These are phyloP conservation scores for Xanthia icteritia DNA, from an alignment of 2,888 invertebrate genomes.

Conservation along the genomic window DNA sequence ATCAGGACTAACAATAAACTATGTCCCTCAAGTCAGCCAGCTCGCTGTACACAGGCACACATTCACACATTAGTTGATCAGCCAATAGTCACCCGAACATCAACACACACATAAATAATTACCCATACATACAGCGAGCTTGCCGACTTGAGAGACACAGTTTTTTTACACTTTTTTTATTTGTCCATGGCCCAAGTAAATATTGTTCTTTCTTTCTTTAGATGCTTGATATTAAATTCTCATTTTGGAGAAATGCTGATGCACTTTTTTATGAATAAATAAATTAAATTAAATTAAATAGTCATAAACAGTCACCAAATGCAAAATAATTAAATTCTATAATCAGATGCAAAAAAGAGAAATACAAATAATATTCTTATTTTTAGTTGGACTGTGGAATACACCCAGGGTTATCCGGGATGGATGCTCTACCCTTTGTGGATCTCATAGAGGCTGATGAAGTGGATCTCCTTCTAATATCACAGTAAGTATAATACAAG, in stretches of 20 bases:
- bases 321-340: not conserved
- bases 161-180: too few relatives aligned
- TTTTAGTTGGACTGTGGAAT: conserved; percentile 98
- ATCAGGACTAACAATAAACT: too few relatives aligned
- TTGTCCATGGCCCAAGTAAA: not conserved
- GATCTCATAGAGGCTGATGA: conserved; percentile 99
- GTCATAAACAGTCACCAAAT: not conserved
- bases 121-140: too few relatives aligned
- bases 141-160: too few relatives aligned
- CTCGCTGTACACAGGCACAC: too few relatives aligned
- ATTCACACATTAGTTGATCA: too few relatives aligned
- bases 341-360: not conserved
- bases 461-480: conserved; percentile 98
- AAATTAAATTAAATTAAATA: not conserved
- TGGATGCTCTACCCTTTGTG: conserved; percentile 99
- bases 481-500: conserved; percentile 93
- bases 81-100: too few relatives aligned
- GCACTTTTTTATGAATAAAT: too few relatives aligned
- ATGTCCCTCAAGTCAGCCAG: too few relatives aligned
- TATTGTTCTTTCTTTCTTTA: not conserved
- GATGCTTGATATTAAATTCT: not conserved
- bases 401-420: conserved; percentile 98
- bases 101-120: too few relatives aligned
- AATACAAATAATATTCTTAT: not conserved
- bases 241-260: not conserved